A percentile compares a stretch with the other conserved stretches of the same genome.
Evolutionary conservation across 64 coral and sea anemone species (phyloP).

Genomic region (Montipora capricornis): DNA sequence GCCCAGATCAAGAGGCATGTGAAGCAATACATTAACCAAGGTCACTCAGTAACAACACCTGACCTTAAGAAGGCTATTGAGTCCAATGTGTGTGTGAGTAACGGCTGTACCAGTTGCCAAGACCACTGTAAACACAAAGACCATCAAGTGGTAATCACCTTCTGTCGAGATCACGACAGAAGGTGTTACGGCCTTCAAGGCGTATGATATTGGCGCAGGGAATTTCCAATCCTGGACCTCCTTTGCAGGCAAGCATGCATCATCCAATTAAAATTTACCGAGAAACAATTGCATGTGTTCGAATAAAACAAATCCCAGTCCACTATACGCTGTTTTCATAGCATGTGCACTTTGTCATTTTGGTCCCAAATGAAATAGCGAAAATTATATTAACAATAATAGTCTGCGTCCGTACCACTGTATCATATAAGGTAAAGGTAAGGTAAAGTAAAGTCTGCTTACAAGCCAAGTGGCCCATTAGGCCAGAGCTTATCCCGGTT

Average conservation of each 20-base stretch:
- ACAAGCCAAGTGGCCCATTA: no score
- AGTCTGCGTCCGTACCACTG: no score
- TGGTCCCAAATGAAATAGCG: background rate
- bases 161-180: no score
- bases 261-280: background rate
- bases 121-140: background rate
- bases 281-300: background rate
- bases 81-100: background rate
- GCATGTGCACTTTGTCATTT: background rate
- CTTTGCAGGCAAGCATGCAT: conserved; percentile 21
- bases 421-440: no score
- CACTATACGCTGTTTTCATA: background rate
- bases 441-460: no score
- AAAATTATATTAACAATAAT: no score
- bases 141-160: background rate
- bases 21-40: conserved; percentile 43
- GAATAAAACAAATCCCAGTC: no score
- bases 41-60: conserved; percentile 40
- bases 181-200: conserved; percentile 7
- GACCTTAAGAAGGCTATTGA: conserved; percentile 51
- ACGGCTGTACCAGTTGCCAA: no score
- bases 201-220: background rate
- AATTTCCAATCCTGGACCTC: conserved; percentile 22
- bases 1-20: conserved; percentile 27
- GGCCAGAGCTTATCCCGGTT: no score